phyloP scores from a whole-genome alignment of 2,888 invertebrate genomes.

The Ormia ochracea region DNA sequence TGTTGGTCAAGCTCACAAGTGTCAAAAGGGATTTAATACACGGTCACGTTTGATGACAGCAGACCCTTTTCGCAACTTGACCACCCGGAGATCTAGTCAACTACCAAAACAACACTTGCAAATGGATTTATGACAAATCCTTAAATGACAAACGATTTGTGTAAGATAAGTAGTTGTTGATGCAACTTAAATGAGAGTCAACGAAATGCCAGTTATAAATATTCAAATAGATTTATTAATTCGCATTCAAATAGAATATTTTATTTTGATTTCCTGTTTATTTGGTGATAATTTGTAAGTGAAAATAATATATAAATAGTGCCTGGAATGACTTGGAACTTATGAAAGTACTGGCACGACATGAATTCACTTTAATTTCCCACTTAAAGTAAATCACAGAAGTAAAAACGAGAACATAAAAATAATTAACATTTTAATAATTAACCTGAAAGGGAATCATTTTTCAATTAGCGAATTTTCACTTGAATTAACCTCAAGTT shows the following conservation, averaged over 20 bases:
- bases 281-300: too few species aligned
- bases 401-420: too few species aligned
- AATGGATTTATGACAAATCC: slow-evolving; percentile 18
- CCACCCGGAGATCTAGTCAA: slow-evolving; percentile 1
- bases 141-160: slow-evolving; percentile 14
- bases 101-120: background rate
- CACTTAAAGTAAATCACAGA: too few species aligned
- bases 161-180: slow-evolving; percentile 8
- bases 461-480: too few species aligned
- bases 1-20: slow-evolving; percentile 63
- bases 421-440: too few species aligned
- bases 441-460: too few species aligned
- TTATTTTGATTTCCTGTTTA: too few species aligned
- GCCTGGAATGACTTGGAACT: too few species aligned
- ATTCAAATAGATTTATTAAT: background rate
- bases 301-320: too few species aligned
- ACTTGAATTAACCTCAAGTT: too few species aligned
- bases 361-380: too few species aligned
- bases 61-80: slow-evolving; percentile 36
- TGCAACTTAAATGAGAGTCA: slow-evolving; percentile 2
- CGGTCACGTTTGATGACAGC: slow-evolving; percentile 56
- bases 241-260: background rate
- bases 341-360: too few species aligned
- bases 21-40: slow-evolving; percentile 63
- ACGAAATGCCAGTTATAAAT: background rate